Evolutionary conservation across 2,888 invertebrate genomes (phyloP), one percentile per base, ranked within the genome.

Genomic region (Caradrina kadenii): DNA sequence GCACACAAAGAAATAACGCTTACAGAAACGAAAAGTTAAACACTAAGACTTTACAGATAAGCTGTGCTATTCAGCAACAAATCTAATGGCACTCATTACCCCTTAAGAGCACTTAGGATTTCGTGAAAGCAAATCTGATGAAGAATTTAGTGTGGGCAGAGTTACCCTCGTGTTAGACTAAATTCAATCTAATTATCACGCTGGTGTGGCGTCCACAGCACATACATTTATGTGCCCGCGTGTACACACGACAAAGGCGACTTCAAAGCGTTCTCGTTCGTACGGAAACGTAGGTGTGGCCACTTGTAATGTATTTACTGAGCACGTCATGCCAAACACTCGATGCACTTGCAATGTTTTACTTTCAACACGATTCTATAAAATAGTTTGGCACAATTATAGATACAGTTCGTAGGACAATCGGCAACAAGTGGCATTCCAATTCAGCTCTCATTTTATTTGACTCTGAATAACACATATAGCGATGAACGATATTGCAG

Each of bases 161-260:
- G 66, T 72, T 66, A 80, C 80, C 76, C 81, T 79, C 63, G 75
- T 72, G 67, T 62, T 72, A 73, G 72, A 71, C 76, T 74, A 74
- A 82, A 82, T 80, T 79, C 67, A 86, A 86, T 84, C 69, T 84
- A 83, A 86, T 87, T 87, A 84, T 74, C 62, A 77, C 77, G 81
- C 74, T 69, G 68, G 68, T 74, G 70, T 73, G 63, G 69, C 71
- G 77, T 69, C 64, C 71, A 63, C 62, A 65, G 61, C 72, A 59
- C 74, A 69, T 73, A 81, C 68, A 79, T 66, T 64, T 53, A 72
- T 73, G 69, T 69, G 65, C 60, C 62, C 39, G 49, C 70, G 71
- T 70, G 64, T 73, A 75, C 63, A 81, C 65, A 67, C 70, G 63
- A 76, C 81, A 80, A 73, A 78, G 71, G 62, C 64, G 63, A 80